Percentiles rank a stretch among this genome's conserved stretches.
Conservation (phyloP, 2,888 invertebrate species). For the Bedellia somnulentella region DNA sequence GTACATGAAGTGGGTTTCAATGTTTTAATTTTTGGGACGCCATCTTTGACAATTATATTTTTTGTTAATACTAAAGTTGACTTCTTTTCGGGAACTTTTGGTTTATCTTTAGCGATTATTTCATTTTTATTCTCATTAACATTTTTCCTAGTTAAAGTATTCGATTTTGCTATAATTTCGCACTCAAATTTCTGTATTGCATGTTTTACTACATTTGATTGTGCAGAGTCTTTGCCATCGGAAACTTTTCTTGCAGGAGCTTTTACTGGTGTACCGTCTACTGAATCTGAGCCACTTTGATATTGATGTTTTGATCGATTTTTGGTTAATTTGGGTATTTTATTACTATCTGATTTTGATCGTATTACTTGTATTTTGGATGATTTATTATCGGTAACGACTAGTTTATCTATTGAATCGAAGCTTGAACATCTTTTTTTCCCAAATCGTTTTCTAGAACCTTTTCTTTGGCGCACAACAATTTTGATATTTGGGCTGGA, state of each 20-base stretch:
- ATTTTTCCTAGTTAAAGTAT: slow-evolving; percentile 37
- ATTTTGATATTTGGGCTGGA: slow-evolving; percentile 55
- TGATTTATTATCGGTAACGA: slow-evolving; percentile 23
- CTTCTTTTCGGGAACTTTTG: slow-evolving; percentile 65
- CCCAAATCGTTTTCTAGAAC: slow-evolving; percentile 45
- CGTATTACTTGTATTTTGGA: slow-evolving; percentile 37
- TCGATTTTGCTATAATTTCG: slow-evolving; percentile 41
- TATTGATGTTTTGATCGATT: slow-evolving; percentile 35
- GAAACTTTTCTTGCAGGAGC: slow-evolving; percentile 10
- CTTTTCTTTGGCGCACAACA: slow-evolving; percentile 37
- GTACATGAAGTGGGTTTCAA: too few species aligned
- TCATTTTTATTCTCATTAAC: slow-evolving; percentile 24
- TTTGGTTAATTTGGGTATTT: slow-evolving; percentile 41
- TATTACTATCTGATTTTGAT: slow-evolving; percentile 49
- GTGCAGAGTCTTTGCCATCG: slow-evolving; percentile 10
- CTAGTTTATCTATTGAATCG: slow-evolving; percentile 44
- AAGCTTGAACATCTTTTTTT: slow-evolving; percentile 54
- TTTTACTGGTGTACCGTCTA: slow-evolving; percentile 35
- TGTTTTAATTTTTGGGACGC: slow-evolving; percentile 53
- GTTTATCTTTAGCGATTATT: slow-evolving; percentile 43
- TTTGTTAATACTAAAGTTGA: slow-evolving; percentile 53
- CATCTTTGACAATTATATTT: slow-evolving; percentile 53
- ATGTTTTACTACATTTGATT: slow-evolving; percentile 37
- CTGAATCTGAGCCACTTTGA: slow-evolving; percentile 40
- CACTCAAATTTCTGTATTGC: slow-evolving; percentile 53